Evolutionary conservation across 2,888 invertebrate genomes (phyloP), one percentile per base, ranked within the genome.

Genomic region (Homarus gammarus): DNA sequence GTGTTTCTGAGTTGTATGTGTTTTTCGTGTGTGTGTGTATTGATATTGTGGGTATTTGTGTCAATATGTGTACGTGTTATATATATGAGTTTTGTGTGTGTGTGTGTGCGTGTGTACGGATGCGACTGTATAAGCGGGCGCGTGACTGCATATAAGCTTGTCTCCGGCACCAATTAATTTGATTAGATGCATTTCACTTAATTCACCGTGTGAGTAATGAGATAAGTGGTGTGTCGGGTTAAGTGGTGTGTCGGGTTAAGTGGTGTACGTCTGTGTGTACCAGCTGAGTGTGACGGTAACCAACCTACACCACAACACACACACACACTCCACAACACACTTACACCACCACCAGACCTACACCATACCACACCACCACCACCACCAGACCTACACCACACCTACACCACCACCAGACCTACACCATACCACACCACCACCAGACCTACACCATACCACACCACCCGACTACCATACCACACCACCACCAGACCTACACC

Each of bases 111-210:
- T 84, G 56, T 84, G 73, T 73, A 56, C 72, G 70, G 51, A 49
- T 33, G 49, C 22, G n/a, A n/a, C 31, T 51, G 56, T 51, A 56
- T 78, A 56, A 56, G 78, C 18, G 22, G 18, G 56, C 36, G 10
- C 15, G 36, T 38, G 18, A 36, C 15, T 70, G 83, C 36, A 44
- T 49, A 36, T 73, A 84, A n/a, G n/a, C n/a, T n/a, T n/a, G n/a
- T n/a, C n/a, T n/a, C n/a, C 36, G 40, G 75, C 27, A 73, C 10
- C 75, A 61, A 84, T 84, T 84, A 84, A 84, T 84, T 73, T 73
- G 84, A 84, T 84, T 84, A 75, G 75, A 31, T 61, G 61, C 75
- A 84, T 75, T 84, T 84, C 75, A 61, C 75, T 75, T 84, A 75
- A 75, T 84, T 75, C 84, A 84, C 31, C 36, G 18, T 40, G 61